These are phyloP conservation scores for Drosophila anceps DNA, from an alignment of 2,888 invertebrate genomes.

Conservation along the genomic window DNA sequence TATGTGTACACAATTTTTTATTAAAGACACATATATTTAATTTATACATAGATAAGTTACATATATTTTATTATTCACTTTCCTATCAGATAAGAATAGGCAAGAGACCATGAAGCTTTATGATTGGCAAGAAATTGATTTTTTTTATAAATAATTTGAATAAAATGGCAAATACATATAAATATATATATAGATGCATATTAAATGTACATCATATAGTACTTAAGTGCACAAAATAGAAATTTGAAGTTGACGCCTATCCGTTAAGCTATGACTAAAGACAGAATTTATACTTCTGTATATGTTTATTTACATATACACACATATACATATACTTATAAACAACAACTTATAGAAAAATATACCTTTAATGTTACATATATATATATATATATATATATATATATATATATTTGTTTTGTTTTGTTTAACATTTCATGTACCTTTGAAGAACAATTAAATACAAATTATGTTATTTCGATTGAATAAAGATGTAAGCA, in stretches of 20 bases:
- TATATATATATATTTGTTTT: conserved; percentile 27
- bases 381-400: neutral
- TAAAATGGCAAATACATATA: neutral
- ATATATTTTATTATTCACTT: conserved; percentile 63
- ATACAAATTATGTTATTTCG: conserved; percentile 62
- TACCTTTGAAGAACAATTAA: conserved; percentile 31
- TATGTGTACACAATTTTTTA: conserved; percentile 30
- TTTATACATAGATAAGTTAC: conserved; percentile 45
- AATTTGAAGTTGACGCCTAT: conserved; percentile 35
- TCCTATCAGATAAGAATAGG: conserved; percentile 38
- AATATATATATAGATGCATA: neutral
- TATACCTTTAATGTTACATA: conserved; percentile 51
- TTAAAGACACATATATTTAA: conserved; percentile 42
- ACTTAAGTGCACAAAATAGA: conserved; percentile 17
- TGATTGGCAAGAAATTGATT: conserved; percentile 32
- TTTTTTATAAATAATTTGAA: conserved; percentile 18
- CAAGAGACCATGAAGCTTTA: conserved; percentile 65
- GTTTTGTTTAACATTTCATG: conserved; percentile 52
- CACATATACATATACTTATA: conserved; percentile 31
- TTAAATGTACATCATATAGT: conserved; percentile 10
- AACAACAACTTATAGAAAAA: conserved; percentile 48
- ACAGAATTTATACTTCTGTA: conserved; percentile 30
- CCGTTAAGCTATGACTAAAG: conserved; percentile 25
- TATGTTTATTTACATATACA: conserved; percentile 33
- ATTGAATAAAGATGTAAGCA: conserved; percentile 56